A percentile compares a stretch with the other conserved stretches of the same genome.
phyloP scores from a whole-genome alignment of 2,888 invertebrate genomes.

The Hartigia nigra region DNA sequence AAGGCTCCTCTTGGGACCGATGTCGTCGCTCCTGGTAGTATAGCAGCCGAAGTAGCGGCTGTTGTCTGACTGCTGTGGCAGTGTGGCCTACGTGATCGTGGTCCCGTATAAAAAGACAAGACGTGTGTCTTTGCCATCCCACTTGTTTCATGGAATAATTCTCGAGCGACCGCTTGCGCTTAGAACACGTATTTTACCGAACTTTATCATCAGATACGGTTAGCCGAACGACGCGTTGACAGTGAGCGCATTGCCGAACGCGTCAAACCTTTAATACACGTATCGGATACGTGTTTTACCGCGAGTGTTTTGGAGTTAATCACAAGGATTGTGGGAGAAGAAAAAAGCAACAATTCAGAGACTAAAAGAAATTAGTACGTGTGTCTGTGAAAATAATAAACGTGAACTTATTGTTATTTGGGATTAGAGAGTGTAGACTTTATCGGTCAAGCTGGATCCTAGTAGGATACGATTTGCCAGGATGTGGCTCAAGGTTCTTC shows the following conservation, averaged over 20 bases:
- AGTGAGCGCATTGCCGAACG: not conserved
- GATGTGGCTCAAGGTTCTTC: constrained; percentile 62
- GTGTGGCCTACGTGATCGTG: constrained; percentile 49
- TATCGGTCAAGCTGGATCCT: not conserved
- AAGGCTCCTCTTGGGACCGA: constrained; percentile 39
- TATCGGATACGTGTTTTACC: not conserved
- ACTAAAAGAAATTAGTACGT: not conserved
- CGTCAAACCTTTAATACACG: not conserved
- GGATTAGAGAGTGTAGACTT: not conserved
- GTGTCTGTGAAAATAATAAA: too few species aligned
- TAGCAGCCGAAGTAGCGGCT: constrained; percentile 13
- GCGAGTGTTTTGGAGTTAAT: not conserved
- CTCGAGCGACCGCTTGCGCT: not conserved
- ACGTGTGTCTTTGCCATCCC: constrained; percentile 24
- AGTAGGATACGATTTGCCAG: not conserved
- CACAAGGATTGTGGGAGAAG: not conserved
- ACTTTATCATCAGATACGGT: not conserved
- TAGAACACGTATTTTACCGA: not conserved
- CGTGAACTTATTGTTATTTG: not conserved
- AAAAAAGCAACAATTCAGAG: not conserved
- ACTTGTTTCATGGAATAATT: constrained; percentile 33
- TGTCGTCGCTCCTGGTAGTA: constrained; percentile 47
- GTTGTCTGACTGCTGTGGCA: constrained; percentile 21
- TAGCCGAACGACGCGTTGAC: not conserved
- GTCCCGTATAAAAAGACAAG: constrained; percentile 48